A percentile compares a stretch with the other conserved stretches of the same genome.
Evolutionary conservation across 1,140 invertebrate genomes (phyloP).

Genomic region (Theocolax elegans): DNA sequence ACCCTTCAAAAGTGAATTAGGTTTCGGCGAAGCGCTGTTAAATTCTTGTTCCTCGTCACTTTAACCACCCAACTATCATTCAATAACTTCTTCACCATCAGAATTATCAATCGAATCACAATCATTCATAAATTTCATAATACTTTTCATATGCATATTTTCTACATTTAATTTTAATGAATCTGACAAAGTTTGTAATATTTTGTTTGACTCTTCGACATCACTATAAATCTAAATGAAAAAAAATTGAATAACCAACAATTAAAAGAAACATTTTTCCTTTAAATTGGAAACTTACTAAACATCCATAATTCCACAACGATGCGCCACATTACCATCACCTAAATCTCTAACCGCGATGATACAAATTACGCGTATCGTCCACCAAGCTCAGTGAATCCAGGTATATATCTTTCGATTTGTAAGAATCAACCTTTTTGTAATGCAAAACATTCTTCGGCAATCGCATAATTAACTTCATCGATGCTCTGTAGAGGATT

Average conservation of each 20-base stretch:
- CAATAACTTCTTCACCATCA: background rate
- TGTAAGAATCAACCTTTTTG: background rate
- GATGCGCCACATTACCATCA: background rate
- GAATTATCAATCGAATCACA: constrained; percentile 6
- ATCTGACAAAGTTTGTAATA: too few relatives aligned
- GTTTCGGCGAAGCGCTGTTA: background rate
- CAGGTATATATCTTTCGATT: constrained; percentile 16
- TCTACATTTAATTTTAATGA: background rate
- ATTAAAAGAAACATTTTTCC: too few relatives aligned
- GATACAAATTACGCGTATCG: constrained; percentile 1
- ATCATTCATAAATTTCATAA: background rate
- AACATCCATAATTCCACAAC: constrained; percentile 23
- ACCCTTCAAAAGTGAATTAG: constrained; percentile 2
- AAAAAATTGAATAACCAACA: too few relatives aligned
- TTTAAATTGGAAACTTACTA: constrained; percentile 27
- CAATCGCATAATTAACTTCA: too few relatives aligned
- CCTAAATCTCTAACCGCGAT: background rate
- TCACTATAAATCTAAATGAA: too few relatives aligned
- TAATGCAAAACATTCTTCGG: background rate
- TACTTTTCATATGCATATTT: background rate
- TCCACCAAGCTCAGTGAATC: background rate
- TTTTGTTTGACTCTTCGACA: too few relatives aligned
- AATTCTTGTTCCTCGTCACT: background rate
- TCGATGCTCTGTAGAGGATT: background rate
- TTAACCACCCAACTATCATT: background rate